Evolutionary conservation across 2,797 vertebrate species (phyloP), one percentile per base, ranked within the genome.

Genomic region (Morus bassanus): DNA sequence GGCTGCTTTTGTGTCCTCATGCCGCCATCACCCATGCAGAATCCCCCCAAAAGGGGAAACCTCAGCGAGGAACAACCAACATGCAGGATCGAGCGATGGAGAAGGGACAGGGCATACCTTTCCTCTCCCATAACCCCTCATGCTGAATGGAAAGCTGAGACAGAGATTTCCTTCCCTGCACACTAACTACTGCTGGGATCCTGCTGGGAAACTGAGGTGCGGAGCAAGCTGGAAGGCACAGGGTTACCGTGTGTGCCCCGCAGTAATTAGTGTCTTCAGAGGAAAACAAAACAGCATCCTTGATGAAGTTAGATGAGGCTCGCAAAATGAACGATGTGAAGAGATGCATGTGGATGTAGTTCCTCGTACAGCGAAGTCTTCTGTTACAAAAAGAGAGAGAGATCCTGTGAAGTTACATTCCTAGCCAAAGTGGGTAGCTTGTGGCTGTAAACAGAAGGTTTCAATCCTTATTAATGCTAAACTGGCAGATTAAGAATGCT

Each of bases 341-440:
- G 80, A 99, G 98, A 95, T 99, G 99, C 98, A 99, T 99, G 97
- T 99, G 99, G 93, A 99, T 99, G 96, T 99, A 99, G 97, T 99
- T 99, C 93, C 99, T 98, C 3, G 99, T 99, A 35, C 99, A 99
- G 96, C 98, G 99, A 80, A 99, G 99, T 91, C 99, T 99, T 96
- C 99, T 99, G 97, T 65, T 85, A 46, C 21, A 88, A 80, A 92
- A 80, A 88, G 45, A 84, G 35, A 89, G 57, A 78, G 45, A 31
- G 8, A 63, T 27, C 45, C 45, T 28, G 4, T 76, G 57, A 91
- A 77, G 43, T 68, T 56, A 53, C 31, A 22, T 72, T 91, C 37
- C 57, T 31, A 73, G 60, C 60, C 57, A 69, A 37, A 1, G 5
- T 2, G 1, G 45, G 35, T 27, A 83, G 35, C 41, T 64, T 64